Evolutionary conservation across 2,113 vertebrate species (phyloP).

Genomic region (Anthoscopus minutus): DNA sequence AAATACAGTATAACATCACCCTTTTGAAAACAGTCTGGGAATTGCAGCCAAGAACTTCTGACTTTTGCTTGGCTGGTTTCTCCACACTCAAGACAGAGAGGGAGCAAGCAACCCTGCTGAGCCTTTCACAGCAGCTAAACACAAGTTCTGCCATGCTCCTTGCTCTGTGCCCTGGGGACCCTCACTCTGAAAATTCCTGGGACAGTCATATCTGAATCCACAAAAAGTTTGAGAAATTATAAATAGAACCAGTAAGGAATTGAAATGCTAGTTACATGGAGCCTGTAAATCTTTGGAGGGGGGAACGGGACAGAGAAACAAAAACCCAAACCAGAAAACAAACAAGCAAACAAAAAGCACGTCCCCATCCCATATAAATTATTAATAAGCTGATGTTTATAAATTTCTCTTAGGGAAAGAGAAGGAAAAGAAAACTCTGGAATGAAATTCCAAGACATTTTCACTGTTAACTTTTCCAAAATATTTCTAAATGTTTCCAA

Average conservation of each 20-base stretch:
- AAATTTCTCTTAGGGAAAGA: neutral
- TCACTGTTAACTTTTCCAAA: neutral
- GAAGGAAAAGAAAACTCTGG: neutral
- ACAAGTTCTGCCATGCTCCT: neutral
- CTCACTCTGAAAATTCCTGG: neutral
- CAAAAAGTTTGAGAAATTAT: neutral
- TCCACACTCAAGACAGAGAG: neutral
- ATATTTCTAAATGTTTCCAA: neutral
- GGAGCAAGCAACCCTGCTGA: neutral
- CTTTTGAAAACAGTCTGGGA: constrained; percentile 24
- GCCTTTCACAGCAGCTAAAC: neutral
- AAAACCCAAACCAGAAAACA: neutral
- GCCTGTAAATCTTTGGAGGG: neutral
- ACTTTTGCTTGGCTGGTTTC: constrained; percentile 32
- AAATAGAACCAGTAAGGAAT: neutral
- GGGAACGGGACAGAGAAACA: rapidly evolving
- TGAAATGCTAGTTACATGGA: neutral
- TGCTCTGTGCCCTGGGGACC: neutral
- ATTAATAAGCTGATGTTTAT: neutral
- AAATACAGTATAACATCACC: constrained; percentile 20
- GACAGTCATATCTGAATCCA: neutral
- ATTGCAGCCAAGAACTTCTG: constrained; percentile 30
- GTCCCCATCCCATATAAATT: neutral
- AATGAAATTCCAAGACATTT: neutral
- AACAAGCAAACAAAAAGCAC: neutral